Percentiles rank a stretch among this genome's conserved stretches.
Evolutionary conservation across 1,140 invertebrate species (phyloP).

Genomic region (Diachasmimorpha longicaudata): DNA sequence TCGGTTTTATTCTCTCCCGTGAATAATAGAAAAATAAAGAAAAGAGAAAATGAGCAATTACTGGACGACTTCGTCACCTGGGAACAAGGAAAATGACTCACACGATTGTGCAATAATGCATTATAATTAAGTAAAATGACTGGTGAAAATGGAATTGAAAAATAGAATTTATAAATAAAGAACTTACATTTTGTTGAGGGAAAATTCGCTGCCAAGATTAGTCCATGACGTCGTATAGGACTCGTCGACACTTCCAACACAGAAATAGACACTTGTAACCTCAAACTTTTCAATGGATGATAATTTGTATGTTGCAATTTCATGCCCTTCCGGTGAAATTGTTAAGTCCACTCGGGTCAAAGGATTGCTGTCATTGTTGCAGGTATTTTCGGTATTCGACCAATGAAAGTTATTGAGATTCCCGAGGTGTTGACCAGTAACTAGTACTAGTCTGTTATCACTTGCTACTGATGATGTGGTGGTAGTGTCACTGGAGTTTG

Average conservation of each 20-base stretch:
- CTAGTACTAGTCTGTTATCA: conserved; percentile 19
- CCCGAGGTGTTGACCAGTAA: conserved; percentile 36
- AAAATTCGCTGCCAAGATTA: conserved; percentile 32
- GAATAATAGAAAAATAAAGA: too few relatives aligned
- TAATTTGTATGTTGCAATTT: conserved; percentile 35
- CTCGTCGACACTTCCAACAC: conserved; percentile 35
- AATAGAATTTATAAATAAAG: background rate
- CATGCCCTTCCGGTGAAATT: conserved; percentile 7
- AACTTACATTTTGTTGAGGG: conserved; percentile 3
- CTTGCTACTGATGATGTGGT: background rate
- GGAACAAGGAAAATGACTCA: too few relatives aligned
- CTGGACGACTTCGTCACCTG: too few relatives aligned
- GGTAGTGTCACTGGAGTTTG: background rate
- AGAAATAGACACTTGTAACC: conserved; percentile 52
- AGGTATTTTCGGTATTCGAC: conserved; percentile 32
- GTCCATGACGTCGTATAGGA: conserved; percentile 36
- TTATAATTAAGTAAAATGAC: background rate
- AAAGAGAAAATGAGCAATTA: too few relatives aligned
- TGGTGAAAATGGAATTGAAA: background rate
- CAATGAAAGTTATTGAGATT: conserved; percentile 37
- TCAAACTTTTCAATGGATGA: conserved; percentile 34
- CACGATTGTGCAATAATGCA: too few relatives aligned
- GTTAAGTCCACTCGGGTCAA: background rate
- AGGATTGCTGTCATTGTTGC: conserved; percentile 24
- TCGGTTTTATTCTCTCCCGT: too few relatives aligned